Percentiles rank a stretch among this genome's conserved stretches.
These are phyloP conservation scores for Microplitis deprimator DNA, from an alignment of 2,888 invertebrate genomes.

Conservation along the genomic window DNA sequence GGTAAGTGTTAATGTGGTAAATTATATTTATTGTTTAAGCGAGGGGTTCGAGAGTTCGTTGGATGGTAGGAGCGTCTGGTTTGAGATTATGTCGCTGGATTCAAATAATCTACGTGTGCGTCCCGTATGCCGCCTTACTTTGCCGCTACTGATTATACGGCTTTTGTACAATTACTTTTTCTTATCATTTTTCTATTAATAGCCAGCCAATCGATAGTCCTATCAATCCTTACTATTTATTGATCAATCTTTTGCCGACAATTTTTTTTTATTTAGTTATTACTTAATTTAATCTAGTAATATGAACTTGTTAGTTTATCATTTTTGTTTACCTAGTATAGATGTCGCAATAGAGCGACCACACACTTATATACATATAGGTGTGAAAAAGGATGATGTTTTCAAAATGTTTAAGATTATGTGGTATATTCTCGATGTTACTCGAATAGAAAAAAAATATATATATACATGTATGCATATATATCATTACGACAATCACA, in stretches of 20 bases:
- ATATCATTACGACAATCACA: conserved; percentile 5
- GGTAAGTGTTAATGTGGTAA: not conserved
- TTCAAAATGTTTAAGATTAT: conserved; percentile 7
- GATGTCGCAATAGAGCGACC: conserved; percentile 24
- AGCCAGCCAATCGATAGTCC: not conserved
- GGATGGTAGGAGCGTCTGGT: conserved; percentile 61
- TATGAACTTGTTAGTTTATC: not conserved
- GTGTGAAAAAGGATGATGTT: conserved; percentile 11
- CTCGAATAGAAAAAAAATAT: conserved; percentile 3
- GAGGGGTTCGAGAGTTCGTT: conserved; percentile 81
- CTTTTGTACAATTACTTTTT: not conserved
- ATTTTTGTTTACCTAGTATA: conserved; percentile 9
- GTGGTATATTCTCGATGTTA: conserved; percentile 7
- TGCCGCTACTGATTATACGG: conserved; percentile 44
- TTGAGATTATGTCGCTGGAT: conserved; percentile 67
- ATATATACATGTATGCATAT: conserved; percentile 17
- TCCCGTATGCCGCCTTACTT: conserved; percentile 27
- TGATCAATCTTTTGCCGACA: not conserved
- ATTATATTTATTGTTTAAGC: conserved; percentile 57
- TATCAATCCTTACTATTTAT: not conserved
- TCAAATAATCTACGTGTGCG: conserved; percentile 50
- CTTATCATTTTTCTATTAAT: not conserved
- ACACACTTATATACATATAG: not conserved
- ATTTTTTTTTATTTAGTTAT: not conserved
- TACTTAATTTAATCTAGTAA: not conserved